A percentile compares a stretch with the other conserved stretches of the same genome.
Conservation (phyloP, 2,113 vertebrate genomes). For the Marmota flaviventris region DNA sequence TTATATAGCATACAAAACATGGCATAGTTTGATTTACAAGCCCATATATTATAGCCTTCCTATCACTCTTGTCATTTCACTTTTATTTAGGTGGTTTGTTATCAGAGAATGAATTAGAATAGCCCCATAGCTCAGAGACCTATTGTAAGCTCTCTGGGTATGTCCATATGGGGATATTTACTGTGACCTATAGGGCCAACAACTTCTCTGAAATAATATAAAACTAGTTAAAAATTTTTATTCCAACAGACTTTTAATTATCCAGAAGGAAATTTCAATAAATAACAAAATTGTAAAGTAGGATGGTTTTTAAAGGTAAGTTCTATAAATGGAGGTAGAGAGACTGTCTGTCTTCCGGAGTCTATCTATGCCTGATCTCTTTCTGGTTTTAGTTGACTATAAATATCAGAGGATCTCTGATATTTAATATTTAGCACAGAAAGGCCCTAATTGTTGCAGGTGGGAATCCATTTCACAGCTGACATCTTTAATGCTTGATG, state of each 20-base stretch:
- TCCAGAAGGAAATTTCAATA: conserved; percentile 21
- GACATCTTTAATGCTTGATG: conserved; percentile 37
- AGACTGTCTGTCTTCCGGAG: neutral
- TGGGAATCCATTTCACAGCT: conserved; percentile 65
- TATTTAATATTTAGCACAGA: conserved; percentile 31
- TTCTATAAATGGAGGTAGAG: neutral
- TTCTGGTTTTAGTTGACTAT: conserved; percentile 30
- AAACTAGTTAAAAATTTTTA: conserved; percentile 10
- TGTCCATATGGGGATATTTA: neutral
- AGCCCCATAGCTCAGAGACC: neutral
- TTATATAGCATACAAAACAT: neutral
- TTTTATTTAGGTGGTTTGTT: conserved; percentile 21
- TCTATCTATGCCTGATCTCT: neutral
- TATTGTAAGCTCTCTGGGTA: neutral
- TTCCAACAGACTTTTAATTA: neutral
- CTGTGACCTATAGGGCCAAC: neutral
- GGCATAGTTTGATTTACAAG: fast-evolving
- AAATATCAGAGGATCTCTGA: neutral
- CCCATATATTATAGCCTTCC: neutral
- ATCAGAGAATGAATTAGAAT: neutral
- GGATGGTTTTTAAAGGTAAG: neutral
- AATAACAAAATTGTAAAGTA: neutral
- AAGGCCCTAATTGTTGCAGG: conserved; percentile 52
- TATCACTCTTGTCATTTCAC: neutral
- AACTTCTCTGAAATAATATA: conserved; percentile 25